Percentiles rank a stretch among this genome's conserved stretches.
These are phyloP conservation scores for Troides helena DNA, from an alignment of 2,888 invertebrate species.

Conservation along the genomic window DNA sequence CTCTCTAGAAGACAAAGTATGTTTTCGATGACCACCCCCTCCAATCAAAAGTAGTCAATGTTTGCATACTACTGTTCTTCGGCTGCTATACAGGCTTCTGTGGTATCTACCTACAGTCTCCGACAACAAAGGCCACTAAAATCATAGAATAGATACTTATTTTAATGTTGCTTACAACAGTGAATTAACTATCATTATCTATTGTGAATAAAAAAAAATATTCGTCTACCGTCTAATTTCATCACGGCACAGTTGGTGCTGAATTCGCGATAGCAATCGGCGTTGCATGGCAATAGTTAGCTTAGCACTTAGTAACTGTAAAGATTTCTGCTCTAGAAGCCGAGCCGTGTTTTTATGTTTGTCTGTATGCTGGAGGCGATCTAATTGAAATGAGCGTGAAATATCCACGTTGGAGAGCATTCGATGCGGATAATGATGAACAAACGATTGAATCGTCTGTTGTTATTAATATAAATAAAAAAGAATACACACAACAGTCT, in stretches of 20 bases:
- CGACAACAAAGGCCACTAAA: no score
- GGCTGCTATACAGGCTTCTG: no score
- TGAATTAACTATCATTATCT: no score
- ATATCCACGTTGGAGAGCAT: slow-evolving; percentile 6
- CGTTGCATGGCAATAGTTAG: neutral
- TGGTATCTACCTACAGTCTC: no score
- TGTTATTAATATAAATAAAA: no score
- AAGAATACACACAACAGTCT: neutral
- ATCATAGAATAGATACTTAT: no score
- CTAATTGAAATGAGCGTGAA: slow-evolving; percentile 23
- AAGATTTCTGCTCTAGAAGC: slow-evolving; percentile 24
- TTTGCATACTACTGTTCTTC: no score
- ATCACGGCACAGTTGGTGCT: neutral
- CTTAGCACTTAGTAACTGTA: slow-evolving; percentile 16
- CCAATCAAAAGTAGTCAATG: no score
- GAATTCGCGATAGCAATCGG: slow-evolving; percentile 13
- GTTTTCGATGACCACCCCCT: no score
- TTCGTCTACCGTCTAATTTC: neutral
- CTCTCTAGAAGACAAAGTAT: no score
- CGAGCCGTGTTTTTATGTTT: slow-evolving; percentile 11
- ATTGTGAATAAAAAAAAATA: neutral
- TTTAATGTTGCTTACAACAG: no score
- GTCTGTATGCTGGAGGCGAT: slow-evolving; percentile 5
- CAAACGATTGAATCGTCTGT: neutral
- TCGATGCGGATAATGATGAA: slow-evolving; percentile 11